Conservation (phyloP, 2,888 invertebrate genomes). For the Acanthosepion pharaonis region DNA sequence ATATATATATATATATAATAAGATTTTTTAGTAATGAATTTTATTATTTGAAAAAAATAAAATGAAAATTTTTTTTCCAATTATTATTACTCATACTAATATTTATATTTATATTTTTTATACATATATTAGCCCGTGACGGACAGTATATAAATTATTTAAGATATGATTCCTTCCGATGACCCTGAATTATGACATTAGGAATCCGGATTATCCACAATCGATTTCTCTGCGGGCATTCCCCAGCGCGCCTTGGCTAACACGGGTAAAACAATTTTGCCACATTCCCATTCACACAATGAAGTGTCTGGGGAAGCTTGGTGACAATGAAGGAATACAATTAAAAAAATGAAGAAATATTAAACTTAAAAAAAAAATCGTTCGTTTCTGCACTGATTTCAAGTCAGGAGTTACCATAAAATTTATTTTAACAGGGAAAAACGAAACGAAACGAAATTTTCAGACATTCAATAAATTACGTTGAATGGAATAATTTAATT, state of each 20-base stretch:
- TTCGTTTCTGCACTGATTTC: background rate
- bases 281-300: conserved; percentile 24
- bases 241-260: conserved; percentile 35
- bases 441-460: background rate
- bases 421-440: no score
- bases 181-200: conserved; percentile 44
- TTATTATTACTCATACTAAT: background rate
- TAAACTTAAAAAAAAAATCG: background rate
- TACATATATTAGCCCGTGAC: conserved; percentile 41
- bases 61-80: no score
- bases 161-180: conserved; percentile 45
- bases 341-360: background rate
- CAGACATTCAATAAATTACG: no score
- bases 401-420: no score
- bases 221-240: conserved; percentile 37
- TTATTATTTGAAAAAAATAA: no score
- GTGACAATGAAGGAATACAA: conserved; percentile 37
- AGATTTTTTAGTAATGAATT: no score
- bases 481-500: no score
- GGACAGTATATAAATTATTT: no score
- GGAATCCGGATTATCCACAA: conserved; percentile 37
- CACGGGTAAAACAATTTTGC: conserved; percentile 42
- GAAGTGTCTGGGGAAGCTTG: conserved; percentile 42
- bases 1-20: no score
- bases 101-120: no score